These are phyloP conservation scores for Lampropteryx suffumata DNA, from an alignment of 2,888 invertebrate species.

Conservation along the genomic window DNA sequence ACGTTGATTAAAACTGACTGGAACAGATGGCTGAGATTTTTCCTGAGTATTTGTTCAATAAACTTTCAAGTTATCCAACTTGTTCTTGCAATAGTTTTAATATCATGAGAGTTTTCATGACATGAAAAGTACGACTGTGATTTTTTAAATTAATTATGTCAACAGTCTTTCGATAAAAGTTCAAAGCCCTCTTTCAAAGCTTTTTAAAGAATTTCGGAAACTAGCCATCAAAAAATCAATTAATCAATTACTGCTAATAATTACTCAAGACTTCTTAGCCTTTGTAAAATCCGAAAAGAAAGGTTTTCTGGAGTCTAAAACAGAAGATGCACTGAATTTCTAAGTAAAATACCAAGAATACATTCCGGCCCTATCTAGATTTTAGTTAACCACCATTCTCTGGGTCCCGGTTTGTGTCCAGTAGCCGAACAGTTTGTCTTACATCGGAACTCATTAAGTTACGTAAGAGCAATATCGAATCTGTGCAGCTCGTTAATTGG, in stretches of 20 bases:
- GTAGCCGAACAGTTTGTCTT: constrained; percentile 69
- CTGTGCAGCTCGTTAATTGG: constrained; percentile 62
- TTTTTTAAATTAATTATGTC: no score
- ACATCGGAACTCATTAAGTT: constrained; percentile 70
- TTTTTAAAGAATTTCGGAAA: no score
- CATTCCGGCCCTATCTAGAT: not conserved
- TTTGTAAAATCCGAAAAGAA: no score
- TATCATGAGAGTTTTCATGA: not conserved
- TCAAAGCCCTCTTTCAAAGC: no score
- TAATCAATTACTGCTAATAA: no score
- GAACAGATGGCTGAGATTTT: constrained; percentile 26
- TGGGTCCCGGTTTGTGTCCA: constrained; percentile 35
- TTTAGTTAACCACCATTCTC: not conserved
- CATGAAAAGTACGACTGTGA: no score
- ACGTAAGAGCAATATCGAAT: constrained; percentile 61
- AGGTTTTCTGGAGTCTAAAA: no score
- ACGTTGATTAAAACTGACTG: constrained; percentile 41
- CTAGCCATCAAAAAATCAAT: no score
- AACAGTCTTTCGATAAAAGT: no score
- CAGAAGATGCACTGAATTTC: no score
- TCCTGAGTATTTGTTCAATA: constrained; percentile 1
- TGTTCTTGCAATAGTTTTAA: constrained; percentile 2
- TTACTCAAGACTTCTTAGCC: no score
- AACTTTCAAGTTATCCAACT: constrained; percentile 3
- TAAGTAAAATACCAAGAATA: not conserved